Evolutionary conservation across 2,888 invertebrate genomes (phyloP).

Genomic region (Chorisops tibialis): DNA sequence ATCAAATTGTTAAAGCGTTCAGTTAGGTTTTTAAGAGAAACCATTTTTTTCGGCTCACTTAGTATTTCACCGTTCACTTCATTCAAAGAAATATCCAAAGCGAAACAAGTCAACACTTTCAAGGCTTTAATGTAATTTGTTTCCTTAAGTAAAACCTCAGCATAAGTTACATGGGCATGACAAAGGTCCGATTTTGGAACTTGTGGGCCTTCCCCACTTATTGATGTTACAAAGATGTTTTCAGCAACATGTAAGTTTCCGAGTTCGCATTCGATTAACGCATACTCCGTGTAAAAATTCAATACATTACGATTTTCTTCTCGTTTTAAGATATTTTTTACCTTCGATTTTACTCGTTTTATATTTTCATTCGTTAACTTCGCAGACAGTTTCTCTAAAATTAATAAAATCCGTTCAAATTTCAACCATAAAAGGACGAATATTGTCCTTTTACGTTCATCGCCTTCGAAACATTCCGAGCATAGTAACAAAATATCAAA

Average conservation of each 20-base stretch:
- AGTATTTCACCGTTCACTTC: constrained; percentile 26
- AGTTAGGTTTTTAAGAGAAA: constrained; percentile 36
- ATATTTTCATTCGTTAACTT: constrained; percentile 47
- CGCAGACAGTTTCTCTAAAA: constrained; percentile 52
- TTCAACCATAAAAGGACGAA: constrained; percentile 63
- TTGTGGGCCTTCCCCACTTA: constrained; percentile 38
- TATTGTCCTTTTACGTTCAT: constrained; percentile 53
- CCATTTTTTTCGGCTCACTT: constrained; percentile 37
- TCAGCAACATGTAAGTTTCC: constrained; percentile 52
- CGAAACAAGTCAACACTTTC: constrained; percentile 39
- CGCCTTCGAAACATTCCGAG: constrained; percentile 52
- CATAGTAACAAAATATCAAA: constrained; percentile 55
- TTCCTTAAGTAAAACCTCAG: constrained; percentile 41
- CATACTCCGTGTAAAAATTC: constrained; percentile 62
- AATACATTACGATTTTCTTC: constrained; percentile 57
- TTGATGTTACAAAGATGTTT: constrained; percentile 56
- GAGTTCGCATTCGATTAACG: constrained; percentile 59
- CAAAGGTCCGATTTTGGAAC: constrained; percentile 39
- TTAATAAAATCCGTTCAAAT: constrained; percentile 58
- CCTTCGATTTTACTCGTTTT: constrained; percentile 47
- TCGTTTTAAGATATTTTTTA: constrained; percentile 58
- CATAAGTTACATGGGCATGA: constrained; percentile 41
- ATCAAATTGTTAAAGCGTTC: constrained; percentile 37
- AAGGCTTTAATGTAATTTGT: constrained; percentile 37
- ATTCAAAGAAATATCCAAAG: constrained; percentile 32